Evolutionary conservation across 2,888 invertebrate species (phyloP).

Genomic region (Galeopsomyia nigrocyanea): DNA sequence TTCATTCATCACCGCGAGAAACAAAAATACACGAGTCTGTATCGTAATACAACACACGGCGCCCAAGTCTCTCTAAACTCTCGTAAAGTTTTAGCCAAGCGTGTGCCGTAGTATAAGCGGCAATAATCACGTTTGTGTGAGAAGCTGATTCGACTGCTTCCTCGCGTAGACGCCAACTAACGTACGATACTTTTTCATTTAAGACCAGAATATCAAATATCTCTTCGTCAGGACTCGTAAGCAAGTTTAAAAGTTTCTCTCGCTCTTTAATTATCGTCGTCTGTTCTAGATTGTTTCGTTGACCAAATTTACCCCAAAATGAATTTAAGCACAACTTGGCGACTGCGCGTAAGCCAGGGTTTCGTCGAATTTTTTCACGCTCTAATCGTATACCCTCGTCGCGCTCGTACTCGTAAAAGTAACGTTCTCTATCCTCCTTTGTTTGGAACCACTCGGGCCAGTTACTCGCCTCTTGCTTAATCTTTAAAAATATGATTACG

Average conservation of each 20-base stretch:
- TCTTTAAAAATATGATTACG: too few species aligned
- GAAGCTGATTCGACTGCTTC: background rate
- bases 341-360: conserved; percentile 33
- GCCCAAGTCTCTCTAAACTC: too few species aligned
- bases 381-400: conserved; percentile 2
- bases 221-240: conserved; percentile 9
- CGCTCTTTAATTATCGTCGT: background rate
- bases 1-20: conserved; percentile 28
- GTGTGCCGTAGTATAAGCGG: conserved; percentile 32
- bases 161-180: background rate
- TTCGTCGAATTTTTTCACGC: conserved; percentile 19
- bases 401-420: conserved; percentile 9
- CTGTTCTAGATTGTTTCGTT: conserved; percentile 41
- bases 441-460: conserved; percentile 35
- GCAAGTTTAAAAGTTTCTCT: too few species aligned
- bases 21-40: conserved; percentile 24
- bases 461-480: conserved; percentile 45
- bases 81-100: conserved; percentile 47
- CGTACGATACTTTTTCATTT: conserved; percentile 9
- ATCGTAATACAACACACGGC: conserved; percentile 30
- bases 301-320: too few species aligned
- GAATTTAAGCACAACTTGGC: conserved; percentile 37
- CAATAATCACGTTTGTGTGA: conserved; percentile 28
- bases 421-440: conserved; percentile 23
- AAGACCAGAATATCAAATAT: conserved; percentile 13